Base-by-base conservation (phyloP, 1,140 invertebrate species). In the Drosophila bifasciata region DNA sequence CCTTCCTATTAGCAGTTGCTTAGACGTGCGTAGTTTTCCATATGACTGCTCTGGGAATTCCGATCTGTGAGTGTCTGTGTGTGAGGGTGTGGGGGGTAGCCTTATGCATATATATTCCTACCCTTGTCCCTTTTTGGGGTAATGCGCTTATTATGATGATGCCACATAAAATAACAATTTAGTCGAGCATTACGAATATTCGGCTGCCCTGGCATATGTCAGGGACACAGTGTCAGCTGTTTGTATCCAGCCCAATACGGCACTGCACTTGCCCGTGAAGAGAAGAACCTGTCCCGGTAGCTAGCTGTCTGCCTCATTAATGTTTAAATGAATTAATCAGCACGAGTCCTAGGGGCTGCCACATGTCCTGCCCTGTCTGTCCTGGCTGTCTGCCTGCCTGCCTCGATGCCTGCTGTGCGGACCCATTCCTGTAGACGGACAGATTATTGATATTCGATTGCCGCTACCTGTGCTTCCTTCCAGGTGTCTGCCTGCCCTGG, bases 111-210 rank as follows among this genome's bases (percentile, higher is more conserved):
- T 48, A 55, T 45, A 44, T 32, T 39, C 49, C 59, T n/a, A n/a
- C n/a, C 55, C 50, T 53, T 44, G 60, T 63, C 57, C 76, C 76
- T 66, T 68, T 32, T 63, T 78, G 59, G 58, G 59, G 58, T 88
- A 88, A 88, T 88, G 71, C 84, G 83, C 83, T 88, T 88, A 88
- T 88, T 88, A 88, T 86, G 79, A 76, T 88, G 79, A 76, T 88
- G 79, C 70, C 83, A 88, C 83, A 88, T 88, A 88, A 88, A 88
- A 88, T 88, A 88, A 88, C 83, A 88, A 88, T 88, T 88, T 88
- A 88, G 60, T 81, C 52, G 75, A 80, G 78, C 79, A 88, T 88
- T 88, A 88, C 83, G 63, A 79, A 86, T n/a, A 72, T 81, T 81
- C 72, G 59, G 63, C n/a, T 51, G 55, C 51, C 59, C 57, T 19